phyloP scores from a whole-genome alignment of 2,113 vertebrate genomes.

The Pelobates fuscus region DNA sequence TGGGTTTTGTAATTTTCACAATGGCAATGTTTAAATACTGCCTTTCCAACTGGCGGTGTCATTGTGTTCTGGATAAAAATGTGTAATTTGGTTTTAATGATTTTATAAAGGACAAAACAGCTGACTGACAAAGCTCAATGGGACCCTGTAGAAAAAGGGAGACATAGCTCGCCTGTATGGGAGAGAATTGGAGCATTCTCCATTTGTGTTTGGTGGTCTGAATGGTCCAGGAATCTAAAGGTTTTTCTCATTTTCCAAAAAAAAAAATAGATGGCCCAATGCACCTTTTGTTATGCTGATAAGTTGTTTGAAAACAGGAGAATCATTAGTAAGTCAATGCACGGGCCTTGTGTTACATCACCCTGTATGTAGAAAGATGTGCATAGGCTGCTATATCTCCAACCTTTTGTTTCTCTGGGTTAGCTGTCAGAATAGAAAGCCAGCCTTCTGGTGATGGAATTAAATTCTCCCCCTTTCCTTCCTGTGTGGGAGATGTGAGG shows the following conservation, averaged over 20 bases:
- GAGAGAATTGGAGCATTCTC: conserved; percentile 22
- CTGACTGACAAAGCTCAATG: conserved; percentile 14
- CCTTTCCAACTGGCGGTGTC: background rate
- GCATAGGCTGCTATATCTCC: conserved; percentile 25
- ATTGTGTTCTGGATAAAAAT: background rate
- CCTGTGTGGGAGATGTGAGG: background rate
- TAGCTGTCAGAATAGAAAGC: conserved; percentile 37
- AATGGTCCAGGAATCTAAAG: conserved; percentile 36
- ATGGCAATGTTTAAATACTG: background rate
- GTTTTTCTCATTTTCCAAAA: conserved; percentile 24
- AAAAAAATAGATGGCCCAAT: conserved; percentile 34
- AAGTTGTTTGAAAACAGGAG: conserved; percentile 46
- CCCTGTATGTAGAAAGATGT: conserved; percentile 17
- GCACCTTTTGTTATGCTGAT: conserved; percentile 49
- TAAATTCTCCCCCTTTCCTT: conserved; percentile 4
- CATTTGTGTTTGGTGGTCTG: conserved; percentile 20
- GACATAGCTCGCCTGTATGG: conserved; percentile 18
- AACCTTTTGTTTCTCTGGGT: conserved; percentile 32
- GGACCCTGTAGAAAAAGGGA: background rate
- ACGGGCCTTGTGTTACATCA: conserved; percentile 39
- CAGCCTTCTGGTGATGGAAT: conserved; percentile 19
- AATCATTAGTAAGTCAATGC: conserved; percentile 47
- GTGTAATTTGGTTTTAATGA: background rate
- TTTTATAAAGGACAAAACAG: background rate
- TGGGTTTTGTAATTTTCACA: too few relatives aligned